Percentiles rank a stretch among this genome's conserved stretches.
These are phyloP conservation scores for Proteles cristata DNA, from an alignment of 2,113 vertebrate genomes.

Conservation along the genomic window DNA sequence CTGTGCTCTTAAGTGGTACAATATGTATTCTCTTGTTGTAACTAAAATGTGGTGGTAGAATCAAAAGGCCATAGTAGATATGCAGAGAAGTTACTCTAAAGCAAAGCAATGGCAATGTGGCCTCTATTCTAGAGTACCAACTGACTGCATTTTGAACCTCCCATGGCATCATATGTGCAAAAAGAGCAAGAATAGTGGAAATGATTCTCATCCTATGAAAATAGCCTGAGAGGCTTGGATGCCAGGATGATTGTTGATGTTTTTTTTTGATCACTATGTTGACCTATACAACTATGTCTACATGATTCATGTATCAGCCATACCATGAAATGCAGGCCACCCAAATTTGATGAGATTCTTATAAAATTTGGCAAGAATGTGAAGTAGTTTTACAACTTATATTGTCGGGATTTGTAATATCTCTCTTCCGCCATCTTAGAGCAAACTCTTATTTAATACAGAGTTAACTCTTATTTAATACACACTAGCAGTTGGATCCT, in stretches of 20 bases:
- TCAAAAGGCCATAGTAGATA: background rate
- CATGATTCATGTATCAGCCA: background rate
- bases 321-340: background rate
- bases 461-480: background rate
- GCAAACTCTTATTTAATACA: background rate
- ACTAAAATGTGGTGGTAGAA: background rate
- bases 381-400: conserved; percentile 18
- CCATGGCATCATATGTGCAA: background rate
- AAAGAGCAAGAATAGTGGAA: background rate
- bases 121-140: background rate
- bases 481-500: fast-evolving
- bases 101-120: background rate
- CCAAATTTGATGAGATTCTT: background rate
- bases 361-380: background rate
- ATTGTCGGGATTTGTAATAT: background rate
- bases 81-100: background rate
- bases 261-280: background rate
- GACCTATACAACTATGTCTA: background rate
- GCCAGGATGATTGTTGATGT: background rate
- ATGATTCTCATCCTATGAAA: background rate
- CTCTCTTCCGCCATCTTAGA: background rate
- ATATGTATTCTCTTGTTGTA: background rate
- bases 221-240: background rate
- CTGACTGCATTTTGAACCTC: background rate
- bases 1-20: background rate